A percentile compares a stretch with the other conserved stretches of the same genome.
Conservation (phyloP, 2,113 vertebrate species). For the Hippolais icterina region DNA sequence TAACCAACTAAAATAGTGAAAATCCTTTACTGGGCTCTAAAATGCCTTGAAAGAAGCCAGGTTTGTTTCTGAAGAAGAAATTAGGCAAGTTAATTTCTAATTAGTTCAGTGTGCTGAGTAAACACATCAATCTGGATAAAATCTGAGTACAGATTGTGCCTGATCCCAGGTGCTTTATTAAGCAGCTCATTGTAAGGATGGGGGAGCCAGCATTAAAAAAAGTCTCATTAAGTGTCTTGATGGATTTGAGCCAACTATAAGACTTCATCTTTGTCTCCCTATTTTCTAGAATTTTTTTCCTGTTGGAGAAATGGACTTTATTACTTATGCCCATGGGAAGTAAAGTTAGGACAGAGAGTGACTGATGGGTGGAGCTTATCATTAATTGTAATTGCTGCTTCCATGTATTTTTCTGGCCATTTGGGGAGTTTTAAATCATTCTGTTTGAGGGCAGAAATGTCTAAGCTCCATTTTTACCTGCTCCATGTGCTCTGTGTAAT, state of each 20-base stretch:
- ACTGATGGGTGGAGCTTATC: background rate
- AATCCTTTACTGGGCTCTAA: background rate
- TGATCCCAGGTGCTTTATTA: background rate
- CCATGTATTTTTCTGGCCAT: background rate
- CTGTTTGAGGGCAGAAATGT: background rate
- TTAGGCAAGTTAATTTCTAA: background rate
- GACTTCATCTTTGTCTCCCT: background rate
- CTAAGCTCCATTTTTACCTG: background rate
- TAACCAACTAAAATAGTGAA: background rate
- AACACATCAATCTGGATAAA: slow-evolving; percentile 1
- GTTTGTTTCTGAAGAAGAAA: background rate
- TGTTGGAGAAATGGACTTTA: background rate
- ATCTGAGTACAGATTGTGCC: background rate
- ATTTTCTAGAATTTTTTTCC: background rate
- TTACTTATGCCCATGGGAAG: background rate
- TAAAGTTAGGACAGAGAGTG: background rate
- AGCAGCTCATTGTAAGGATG: background rate
- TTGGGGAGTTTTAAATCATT: background rate
- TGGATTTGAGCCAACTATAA: background rate
- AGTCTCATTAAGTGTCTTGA: background rate
- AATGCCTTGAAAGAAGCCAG: background rate
- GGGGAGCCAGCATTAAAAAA: background rate
- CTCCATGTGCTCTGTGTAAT: background rate
- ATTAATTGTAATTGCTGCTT: background rate
- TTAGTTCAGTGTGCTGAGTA: background rate